Evolutionary conservation across 2,888 invertebrate genomes (phyloP).

Genomic region (Erebia aethiops): DNA sequence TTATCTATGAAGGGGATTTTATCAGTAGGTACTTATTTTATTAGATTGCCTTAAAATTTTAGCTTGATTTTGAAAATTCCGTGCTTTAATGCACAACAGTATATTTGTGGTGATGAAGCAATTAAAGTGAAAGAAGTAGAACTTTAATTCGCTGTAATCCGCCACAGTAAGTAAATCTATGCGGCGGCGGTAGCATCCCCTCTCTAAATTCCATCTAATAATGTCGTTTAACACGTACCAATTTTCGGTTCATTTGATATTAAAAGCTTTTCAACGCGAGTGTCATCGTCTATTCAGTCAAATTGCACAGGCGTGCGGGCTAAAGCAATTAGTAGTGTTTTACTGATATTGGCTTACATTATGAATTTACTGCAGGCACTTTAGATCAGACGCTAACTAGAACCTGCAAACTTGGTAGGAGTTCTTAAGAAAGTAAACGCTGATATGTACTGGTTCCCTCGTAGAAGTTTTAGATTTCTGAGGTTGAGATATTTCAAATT

Average conservation of each 20-base stretch:
- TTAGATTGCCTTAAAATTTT: too few relatives aligned
- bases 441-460: not conserved
- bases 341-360: slow-evolving; percentile 49
- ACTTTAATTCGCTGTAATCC: too few relatives aligned
- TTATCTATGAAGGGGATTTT: too few relatives aligned
- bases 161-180: too few relatives aligned
- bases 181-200: slow-evolving; percentile 24
- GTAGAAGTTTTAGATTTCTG: not conserved
- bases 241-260: slow-evolving; percentile 82
- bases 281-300: slow-evolving; percentile 61
- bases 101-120: too few relatives aligned
- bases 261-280: slow-evolving; percentile 76
- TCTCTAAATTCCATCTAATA: slow-evolving; percentile 64
- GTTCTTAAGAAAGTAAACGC: slow-evolving; percentile 10
- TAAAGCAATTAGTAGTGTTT: slow-evolving; percentile 47
- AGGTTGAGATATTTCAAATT: not conserved
- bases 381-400: slow-evolving; percentile 13
- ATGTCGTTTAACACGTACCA: slow-evolving; percentile 79
- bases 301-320: slow-evolving; percentile 46
- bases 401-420: slow-evolving; percentile 13
- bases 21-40: too few relatives aligned
- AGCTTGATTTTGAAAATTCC: too few relatives aligned
- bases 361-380: slow-evolving; percentile 33
- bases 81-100: too few relatives aligned
- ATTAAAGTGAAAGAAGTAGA: too few relatives aligned